Conservation (phyloP, 2,888 invertebrate genomes). For the Oscheius sp. region DNA sequence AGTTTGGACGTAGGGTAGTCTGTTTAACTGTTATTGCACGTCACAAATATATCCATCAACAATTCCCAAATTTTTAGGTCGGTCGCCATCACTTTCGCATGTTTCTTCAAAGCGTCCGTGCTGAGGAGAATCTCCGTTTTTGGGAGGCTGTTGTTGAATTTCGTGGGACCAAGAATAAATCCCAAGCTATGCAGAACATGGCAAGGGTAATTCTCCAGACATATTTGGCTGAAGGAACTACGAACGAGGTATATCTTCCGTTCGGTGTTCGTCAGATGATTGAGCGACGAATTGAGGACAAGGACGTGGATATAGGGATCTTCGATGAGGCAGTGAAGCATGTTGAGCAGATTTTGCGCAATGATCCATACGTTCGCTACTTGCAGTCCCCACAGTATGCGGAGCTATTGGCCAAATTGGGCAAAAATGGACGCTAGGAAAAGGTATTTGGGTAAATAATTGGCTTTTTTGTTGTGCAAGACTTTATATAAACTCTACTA, state of each 20-base stretch:
- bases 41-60: too few relatives aligned
- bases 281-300: constrained; percentile 57
- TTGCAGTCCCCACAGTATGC: constrained; percentile 62
- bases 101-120: constrained; percentile 65
- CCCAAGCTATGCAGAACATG: constrained; percentile 63
- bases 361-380: constrained; percentile 69
- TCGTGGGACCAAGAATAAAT: constrained; percentile 57
- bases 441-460: background rate
- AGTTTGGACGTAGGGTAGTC: too few relatives aligned
- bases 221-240: constrained; percentile 63
- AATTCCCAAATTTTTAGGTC: constrained; percentile 42
- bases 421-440: constrained; percentile 10
- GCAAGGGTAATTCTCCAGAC: constrained; percentile 62
- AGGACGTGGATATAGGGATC: constrained; percentile 62
- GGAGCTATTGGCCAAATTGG: constrained; percentile 49
- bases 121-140: constrained; percentile 69
- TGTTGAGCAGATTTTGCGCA: constrained; percentile 62
- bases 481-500: background rate
- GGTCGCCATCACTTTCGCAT: constrained; percentile 68
- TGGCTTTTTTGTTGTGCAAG: background rate
- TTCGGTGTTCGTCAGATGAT: constrained; percentile 66
- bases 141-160: constrained; percentile 67
- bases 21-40: too few relatives aligned
- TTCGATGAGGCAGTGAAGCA: constrained; percentile 69
- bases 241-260: constrained; percentile 68